Evolutionary conservation across 2,888 invertebrate species (phyloP), one percentile per base, ranked within the genome.

Genomic region (Macroteleia sp.): DNA sequence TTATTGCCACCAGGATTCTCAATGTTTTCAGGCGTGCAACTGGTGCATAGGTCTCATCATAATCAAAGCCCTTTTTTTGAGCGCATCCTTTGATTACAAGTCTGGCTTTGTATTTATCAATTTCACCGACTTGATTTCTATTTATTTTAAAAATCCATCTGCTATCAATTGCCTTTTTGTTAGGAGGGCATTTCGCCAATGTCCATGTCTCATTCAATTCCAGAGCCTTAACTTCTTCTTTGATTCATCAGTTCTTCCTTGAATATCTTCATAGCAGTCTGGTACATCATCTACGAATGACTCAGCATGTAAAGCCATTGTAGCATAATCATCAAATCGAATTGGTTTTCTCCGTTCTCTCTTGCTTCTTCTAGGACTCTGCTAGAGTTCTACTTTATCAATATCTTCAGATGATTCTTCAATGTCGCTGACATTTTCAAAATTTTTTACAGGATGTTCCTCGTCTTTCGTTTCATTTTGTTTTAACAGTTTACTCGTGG

Each of bases 21-120:
- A 42, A 20, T 2, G 42, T 42, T 30, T 28, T n/a, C n/a, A 48
- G 4, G 16, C 80, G 39, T n/a, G 80, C 86, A n/a, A 86, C 86
- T 20, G 86, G 86, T 46, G 85, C 82, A 62, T 81, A 86, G 1
- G 82, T 86, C 71, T 87, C 83, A 42, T 83, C 71, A 73, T 82
- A 85, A 56, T 87, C 85, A 14, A 64, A 81, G 5, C 85, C 85
- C 73, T 75, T 30, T 28, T 39, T 46, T 67, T 85, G 84, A 5
- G 76, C 30, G 57, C 80, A 86, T 2, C 84, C 84, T 57, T 83
- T 84, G 3, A 79, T 46, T 5, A 85, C 86, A 8, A 85, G 50
- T 41, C 85, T 76, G 1, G 86, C 84, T 62, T 87, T 86, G 39
- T 83, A 81, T n/a, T n/a, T n/a, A n/a, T n/a, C n/a, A n/a, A n/a